phyloP scores from a whole-genome alignment of 2,888 invertebrate species.

The Drosophila formosana region DNA sequence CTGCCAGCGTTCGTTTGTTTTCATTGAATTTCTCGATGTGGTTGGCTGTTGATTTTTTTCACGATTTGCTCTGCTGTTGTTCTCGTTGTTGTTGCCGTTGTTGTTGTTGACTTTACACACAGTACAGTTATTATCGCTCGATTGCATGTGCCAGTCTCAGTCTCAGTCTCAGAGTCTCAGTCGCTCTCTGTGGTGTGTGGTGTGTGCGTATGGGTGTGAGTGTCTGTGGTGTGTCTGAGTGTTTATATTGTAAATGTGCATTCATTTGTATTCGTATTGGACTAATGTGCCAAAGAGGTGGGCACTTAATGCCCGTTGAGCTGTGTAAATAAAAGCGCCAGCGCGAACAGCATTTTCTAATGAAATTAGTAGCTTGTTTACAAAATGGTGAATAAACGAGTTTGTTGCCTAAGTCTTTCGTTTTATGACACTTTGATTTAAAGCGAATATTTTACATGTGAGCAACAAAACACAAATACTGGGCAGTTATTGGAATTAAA shows the following conservation, averaged over 20 bases:
- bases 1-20: conserved; percentile 70
- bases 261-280: conserved; percentile 76
- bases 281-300: conserved; percentile 77
- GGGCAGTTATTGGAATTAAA: background rate
- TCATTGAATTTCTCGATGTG: conserved; percentile 78
- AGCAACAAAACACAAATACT: background rate
- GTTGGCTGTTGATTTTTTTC: conserved; percentile 70
- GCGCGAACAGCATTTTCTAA: conserved; percentile 52
- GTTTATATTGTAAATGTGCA: conserved; percentile 75
- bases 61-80: conserved; percentile 41
- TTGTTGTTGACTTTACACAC: conserved; percentile 69
- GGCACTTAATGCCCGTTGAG: conserved; percentile 71
- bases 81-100: conserved; percentile 40
- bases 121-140: conserved; percentile 76
- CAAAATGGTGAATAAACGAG: conserved; percentile 65
- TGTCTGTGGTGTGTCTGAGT: conserved; percentile 32
- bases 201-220: conserved; percentile 19
- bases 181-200: background rate
- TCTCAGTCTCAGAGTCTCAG: background rate
- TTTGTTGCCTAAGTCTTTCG: conserved; percentile 66
- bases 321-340: conserved; percentile 71
- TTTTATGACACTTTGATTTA: conserved; percentile 31
- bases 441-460: conserved; percentile 7
- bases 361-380: conserved; percentile 64
- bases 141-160: conserved; percentile 52